Evolutionary conservation across 2,113 vertebrate genomes (phyloP), one percentile per base, ranked within the genome.

Genomic region (Lophochroa leadbeateri): DNA sequence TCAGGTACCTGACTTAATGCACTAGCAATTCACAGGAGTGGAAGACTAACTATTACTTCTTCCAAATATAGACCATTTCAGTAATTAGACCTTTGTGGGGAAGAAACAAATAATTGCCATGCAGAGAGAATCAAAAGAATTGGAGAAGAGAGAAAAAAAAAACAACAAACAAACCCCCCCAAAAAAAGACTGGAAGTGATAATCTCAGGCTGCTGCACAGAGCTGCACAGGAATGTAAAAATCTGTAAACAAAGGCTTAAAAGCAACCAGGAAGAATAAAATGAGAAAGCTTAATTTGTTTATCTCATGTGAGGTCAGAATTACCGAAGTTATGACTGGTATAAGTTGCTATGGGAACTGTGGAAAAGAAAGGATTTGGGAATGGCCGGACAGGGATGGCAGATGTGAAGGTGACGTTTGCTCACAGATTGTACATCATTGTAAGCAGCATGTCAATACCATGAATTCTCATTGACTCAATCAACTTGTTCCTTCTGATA

Each of bases 11-110:
- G 58, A 70, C n/a, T 95, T 90, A 82, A 63, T 1, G 8, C 72
- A 35, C n/a, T 70, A 70, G 19, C 19, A 75, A n/a, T 86, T 88
- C 76, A 58, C n/a, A 60, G 17, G 46, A 81, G 28, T 83, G 41
- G 64, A 90, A 86, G 76, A 67, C n/a, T 75, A 91, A 81, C 41
- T 88, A 47, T 86, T 85, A 80, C 92, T 97, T 96, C 17, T 75
- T 90, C 65, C 83, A 90, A 92, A 92, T 85, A 82, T 65, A 94
- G 74, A 75, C 9, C 5, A 20, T 92, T 96, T 88, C 68, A 76
- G 35, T 82, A 95, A 95, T 95, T 87, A 95, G 80, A 85, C 33
- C n/a, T 88, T 61, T 82, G 27, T 37, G 13, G 49, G 46, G 71
- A 86, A 93, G 76, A 94, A 92, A 55, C n/a, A 81, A 78, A n/a